Conservation (phyloP, 2,113 vertebrate species). For the Callaeas wilsoni region DNA sequence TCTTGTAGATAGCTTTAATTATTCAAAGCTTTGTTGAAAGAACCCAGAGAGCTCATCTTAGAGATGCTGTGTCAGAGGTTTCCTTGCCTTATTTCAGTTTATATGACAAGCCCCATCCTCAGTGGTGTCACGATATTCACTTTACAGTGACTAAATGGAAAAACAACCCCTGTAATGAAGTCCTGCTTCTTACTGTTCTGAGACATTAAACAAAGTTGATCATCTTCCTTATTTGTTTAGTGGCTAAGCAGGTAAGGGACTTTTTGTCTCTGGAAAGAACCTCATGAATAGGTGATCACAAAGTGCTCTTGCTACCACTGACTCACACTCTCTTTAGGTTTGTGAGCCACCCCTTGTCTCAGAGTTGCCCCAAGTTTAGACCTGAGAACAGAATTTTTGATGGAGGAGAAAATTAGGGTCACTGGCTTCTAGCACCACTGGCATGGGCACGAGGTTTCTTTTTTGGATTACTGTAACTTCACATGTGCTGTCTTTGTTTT, state of each 20-base stretch:
- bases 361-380: neutral
- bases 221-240: neutral
- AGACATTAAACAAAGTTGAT: neutral
- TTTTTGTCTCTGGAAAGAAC: neutral
- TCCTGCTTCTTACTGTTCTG: neutral
- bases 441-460: neutral
- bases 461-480: neutral
- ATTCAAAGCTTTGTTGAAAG: neutral
- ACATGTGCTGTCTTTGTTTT: neutral
- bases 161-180: neutral
- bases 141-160: neutral
- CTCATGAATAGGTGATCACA: neutral
- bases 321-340: accelerated
- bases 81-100: neutral
- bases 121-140: neutral
- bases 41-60: neutral
- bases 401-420: neutral
- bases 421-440: neutral
- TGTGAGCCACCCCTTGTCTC: neutral
- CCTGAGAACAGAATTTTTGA: neutral
- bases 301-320: neutral
- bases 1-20: neutral
- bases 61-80: neutral
- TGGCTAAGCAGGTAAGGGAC: neutral
- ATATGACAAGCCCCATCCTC: neutral